Percentiles rank a stretch among this genome's conserved stretches.
These are phyloP conservation scores for Drosophila quinaria DNA, from an alignment of 2,888 invertebrate species.

Conservation along the genomic window DNA sequence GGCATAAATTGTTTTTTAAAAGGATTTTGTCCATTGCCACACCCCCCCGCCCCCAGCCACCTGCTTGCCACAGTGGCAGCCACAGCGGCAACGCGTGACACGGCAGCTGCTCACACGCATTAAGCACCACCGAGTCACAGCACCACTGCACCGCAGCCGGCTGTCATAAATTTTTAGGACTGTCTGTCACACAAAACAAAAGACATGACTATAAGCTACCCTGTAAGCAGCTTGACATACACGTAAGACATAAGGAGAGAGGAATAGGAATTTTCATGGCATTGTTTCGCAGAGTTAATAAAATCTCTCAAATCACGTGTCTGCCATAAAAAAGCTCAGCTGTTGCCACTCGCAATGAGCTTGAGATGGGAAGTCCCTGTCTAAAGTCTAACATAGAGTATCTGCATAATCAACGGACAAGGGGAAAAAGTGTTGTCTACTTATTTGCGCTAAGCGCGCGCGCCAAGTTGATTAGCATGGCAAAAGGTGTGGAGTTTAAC, in stretches of 20 bases:
- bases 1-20: slow-evolving; percentile 80
- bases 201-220: slow-evolving; percentile 31
- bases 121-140: slow-evolving; percentile 57
- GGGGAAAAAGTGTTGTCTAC: slow-evolving; percentile 45
- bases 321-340: neutral
- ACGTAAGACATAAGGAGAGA: neutral
- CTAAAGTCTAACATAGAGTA: slow-evolving; percentile 11
- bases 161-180: slow-evolving; percentile 74
- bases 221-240: slow-evolving; percentile 16
- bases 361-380: neutral
- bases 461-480: slow-evolving; percentile 75
- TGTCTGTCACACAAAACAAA: slow-evolving; percentile 12
- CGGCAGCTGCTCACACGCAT: slow-evolving; percentile 78
- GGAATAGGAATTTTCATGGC: neutral
- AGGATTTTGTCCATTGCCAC: slow-evolving; percentile 76
- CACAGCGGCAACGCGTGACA: slow-evolving; percentile 61
- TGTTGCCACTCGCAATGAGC: neutral
- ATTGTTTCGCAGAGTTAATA: neutral
- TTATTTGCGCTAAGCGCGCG: slow-evolving; percentile 59
- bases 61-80: slow-evolving; percentile 9
- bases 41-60: neutral
- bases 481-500: slow-evolving; percentile 46
- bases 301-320: neutral
- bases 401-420: slow-evolving; percentile 18
- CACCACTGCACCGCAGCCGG: slow-evolving; percentile 40